Evolutionary conservation across 2,113 vertebrate species (phyloP).

Genomic region (Acrocephalus arundinaceus): DNA sequence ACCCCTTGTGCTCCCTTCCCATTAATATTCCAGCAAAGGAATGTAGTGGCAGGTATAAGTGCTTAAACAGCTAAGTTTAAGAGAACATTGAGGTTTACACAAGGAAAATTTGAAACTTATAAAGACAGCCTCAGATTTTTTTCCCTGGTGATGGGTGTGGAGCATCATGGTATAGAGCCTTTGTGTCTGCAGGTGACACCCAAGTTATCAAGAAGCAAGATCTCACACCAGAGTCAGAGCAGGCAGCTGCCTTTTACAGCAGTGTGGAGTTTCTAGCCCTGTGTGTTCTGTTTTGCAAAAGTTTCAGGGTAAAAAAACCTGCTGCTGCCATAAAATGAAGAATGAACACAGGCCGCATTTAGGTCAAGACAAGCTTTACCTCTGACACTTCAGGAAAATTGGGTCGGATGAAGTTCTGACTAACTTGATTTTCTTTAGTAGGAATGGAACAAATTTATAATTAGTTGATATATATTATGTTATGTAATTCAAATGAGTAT

Average conservation of each 20-base stretch:
- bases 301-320: background rate
- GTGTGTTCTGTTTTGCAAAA: background rate
- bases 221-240: background rate
- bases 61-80: background rate
- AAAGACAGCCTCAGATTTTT: background rate
- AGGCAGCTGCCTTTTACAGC: background rate
- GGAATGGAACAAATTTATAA: slow-evolving; percentile 5
- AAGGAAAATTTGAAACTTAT: background rate
- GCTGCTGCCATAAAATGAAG: background rate
- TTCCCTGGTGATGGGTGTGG: background rate
- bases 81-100: background rate
- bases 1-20: background rate
- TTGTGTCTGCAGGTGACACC: background rate
- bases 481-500: slow-evolving; percentile 13
- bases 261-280: background rate
- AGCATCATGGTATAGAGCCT: background rate
- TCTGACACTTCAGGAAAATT: background rate
- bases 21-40: slow-evolving; percentile 24
- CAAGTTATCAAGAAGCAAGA: background rate
- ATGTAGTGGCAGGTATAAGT: background rate
- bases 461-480: background rate
- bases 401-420: background rate
- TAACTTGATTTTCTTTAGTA: background rate
- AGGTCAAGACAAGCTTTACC: background rate
- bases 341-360: background rate